Evolutionary conservation across 2,888 invertebrate genomes (phyloP).

Genomic region (Cephus sareptanus): DNA sequence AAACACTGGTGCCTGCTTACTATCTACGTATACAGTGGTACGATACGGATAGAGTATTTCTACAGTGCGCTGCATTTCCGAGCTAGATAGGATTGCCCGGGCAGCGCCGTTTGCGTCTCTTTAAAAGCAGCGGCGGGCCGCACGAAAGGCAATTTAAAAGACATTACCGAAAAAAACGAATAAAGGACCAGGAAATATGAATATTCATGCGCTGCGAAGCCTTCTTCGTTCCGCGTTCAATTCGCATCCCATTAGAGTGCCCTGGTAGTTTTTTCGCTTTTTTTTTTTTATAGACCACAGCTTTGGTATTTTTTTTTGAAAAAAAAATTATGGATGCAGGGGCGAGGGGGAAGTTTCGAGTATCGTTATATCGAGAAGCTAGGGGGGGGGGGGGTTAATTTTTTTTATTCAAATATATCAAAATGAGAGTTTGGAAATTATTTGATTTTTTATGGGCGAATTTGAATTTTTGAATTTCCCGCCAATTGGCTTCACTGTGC

Average conservation of each 20-base stretch:
- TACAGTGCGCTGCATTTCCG: constrained; percentile 37
- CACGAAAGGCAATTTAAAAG: constrained; percentile 36
- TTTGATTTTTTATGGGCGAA: not conserved
- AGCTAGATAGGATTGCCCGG: constrained; percentile 32
- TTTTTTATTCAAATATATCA: too few species aligned
- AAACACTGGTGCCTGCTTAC: not conserved
- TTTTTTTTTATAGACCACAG: not conserved
- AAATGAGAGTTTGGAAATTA: not conserved
- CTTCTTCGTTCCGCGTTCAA: constrained; percentile 10
- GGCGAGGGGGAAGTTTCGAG: too few species aligned
- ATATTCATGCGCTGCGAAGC: constrained; percentile 27
- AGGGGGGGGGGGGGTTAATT: too few species aligned
- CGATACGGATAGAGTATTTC: not conserved
- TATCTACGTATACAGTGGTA: not conserved
- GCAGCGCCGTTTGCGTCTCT: not conserved
- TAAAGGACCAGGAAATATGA: constrained; percentile 41
- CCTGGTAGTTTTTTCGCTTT: not conserved
- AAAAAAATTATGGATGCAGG: not conserved
- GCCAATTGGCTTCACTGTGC: too few species aligned
- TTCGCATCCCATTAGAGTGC: constrained; percentile 18
- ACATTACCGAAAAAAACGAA: constrained; percentile 27
- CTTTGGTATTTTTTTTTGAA: not conserved
- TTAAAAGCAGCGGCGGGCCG: constrained; percentile 31
- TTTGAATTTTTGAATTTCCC: not conserved
- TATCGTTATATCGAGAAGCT: too few species aligned